Conservation (phyloP, 2,113 vertebrate genomes). For the Microtus richardsoni region DNA sequence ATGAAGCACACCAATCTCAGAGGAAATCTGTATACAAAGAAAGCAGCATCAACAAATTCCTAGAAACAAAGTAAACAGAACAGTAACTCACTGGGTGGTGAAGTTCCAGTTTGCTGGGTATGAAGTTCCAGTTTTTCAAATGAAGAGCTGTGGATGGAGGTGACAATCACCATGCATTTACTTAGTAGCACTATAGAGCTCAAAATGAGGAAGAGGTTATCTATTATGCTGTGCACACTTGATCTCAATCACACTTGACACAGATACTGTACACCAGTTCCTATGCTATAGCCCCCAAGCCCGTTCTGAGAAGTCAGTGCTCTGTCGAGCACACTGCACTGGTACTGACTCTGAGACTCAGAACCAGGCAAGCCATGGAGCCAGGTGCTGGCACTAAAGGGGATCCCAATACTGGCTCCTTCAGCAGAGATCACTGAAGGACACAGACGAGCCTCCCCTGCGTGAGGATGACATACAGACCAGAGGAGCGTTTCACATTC, state of each 20-base stretch:
- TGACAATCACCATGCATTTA: background rate
- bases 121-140: background rate
- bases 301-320: background rate
- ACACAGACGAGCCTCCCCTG: background rate
- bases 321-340: background rate
- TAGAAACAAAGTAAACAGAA: background rate
- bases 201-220: background rate
- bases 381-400: background rate
- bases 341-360: background rate
- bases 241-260: background rate
- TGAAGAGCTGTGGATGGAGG: background rate
- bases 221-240: background rate
- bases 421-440: background rate
- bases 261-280: background rate
- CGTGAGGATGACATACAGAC: accelerated
- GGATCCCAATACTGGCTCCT: too few relatives aligned
- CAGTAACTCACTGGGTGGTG: too few relatives aligned
- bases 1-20: background rate
- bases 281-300: background rate
- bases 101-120: too few relatives aligned
- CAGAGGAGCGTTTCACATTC: background rate
- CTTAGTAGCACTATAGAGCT: background rate
- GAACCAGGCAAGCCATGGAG: too few relatives aligned
- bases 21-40: background rate
- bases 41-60: background rate